Percentiles rank a stretch among this genome's conserved stretches.
phyloP scores from a whole-genome alignment of 2,888 invertebrate species.

The Platycheirus albimanus region DNA sequence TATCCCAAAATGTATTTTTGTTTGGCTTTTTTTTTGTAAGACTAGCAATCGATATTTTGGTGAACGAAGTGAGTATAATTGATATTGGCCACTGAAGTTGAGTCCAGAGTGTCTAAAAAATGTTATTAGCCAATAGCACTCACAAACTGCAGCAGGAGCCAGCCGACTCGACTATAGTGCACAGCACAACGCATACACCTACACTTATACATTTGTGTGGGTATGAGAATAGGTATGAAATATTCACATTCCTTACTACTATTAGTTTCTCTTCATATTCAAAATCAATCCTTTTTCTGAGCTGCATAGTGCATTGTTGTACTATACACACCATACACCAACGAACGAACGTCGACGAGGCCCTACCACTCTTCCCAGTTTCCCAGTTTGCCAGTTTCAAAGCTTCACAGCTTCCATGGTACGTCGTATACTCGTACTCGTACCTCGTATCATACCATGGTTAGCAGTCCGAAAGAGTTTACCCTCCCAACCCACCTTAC shows the following conservation, averaged over 20 bases:
- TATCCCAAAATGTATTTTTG: too few species aligned
- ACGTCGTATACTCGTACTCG: too few species aligned
- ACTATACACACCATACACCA: neutral
- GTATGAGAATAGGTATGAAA: constrained; percentile 19
- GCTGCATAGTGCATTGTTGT: constrained; percentile 31
- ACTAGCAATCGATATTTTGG: constrained; percentile 24
- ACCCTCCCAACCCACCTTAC: too few species aligned
- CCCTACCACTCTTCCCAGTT: neutral
- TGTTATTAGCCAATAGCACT: constrained; percentile 4
- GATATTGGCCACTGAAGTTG: constrained; percentile 15
- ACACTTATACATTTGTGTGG: neutral
- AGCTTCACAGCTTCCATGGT: neutral
- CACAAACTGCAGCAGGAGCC: neutral
- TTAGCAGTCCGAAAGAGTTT: constrained; percentile 1
- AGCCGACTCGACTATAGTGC: neutral
- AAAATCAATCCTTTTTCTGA: constrained; percentile 26
- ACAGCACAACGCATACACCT: neutral
- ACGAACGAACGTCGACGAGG: neutral
- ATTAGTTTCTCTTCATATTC: constrained; percentile 32
- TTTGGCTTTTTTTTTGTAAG: constrained; percentile 6
- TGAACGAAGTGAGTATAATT: constrained; percentile 19
- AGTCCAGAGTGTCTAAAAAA: constrained; percentile 9
- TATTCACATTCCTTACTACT: constrained; percentile 27
- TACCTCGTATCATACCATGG: too few species aligned
- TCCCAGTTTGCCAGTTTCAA: neutral